Conservation (phyloP, 1,140 invertebrate species). For the Panulirus ornatus region DNA sequence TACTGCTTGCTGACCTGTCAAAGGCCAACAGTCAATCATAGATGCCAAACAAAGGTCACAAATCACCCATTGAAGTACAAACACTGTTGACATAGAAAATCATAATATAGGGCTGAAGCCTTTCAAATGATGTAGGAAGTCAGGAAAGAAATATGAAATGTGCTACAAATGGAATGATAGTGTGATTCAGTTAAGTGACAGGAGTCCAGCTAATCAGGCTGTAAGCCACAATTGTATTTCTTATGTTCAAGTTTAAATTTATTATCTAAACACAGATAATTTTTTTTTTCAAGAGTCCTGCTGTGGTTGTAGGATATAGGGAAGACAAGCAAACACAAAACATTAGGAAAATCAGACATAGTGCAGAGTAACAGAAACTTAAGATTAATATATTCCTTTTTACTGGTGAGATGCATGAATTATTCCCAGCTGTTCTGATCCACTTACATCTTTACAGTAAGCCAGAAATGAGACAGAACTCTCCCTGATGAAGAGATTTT, state of each 20-base stretch:
- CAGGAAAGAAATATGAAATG: background rate
- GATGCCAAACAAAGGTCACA: constrained; percentile 2
- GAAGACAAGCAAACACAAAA: too few species aligned
- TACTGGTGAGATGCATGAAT: too few species aligned
- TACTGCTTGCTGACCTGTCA: background rate
- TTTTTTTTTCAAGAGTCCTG: too few species aligned
- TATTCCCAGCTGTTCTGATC: too few species aligned
- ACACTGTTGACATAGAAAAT: constrained; percentile 3
- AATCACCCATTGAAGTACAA: constrained; percentile 1
- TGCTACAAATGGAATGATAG: background rate
- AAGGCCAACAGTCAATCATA: background rate
- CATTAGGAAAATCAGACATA: background rate
- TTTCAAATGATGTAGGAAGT: background rate
- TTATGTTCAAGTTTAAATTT: background rate
- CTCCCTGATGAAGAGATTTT: too few species aligned
- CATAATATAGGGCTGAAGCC: background rate
- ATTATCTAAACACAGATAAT: background rate
- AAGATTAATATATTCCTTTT: too few species aligned
- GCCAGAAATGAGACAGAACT: too few species aligned
- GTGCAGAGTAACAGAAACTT: too few species aligned
- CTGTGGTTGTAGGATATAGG: too few species aligned
- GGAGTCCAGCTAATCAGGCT: background rate
- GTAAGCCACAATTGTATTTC: background rate
- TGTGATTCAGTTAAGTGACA: background rate
- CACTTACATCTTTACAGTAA: too few species aligned